Evolutionary conservation across 2,113 vertebrate genomes (phyloP).

Genomic region (Anas platyrhynchos): DNA sequence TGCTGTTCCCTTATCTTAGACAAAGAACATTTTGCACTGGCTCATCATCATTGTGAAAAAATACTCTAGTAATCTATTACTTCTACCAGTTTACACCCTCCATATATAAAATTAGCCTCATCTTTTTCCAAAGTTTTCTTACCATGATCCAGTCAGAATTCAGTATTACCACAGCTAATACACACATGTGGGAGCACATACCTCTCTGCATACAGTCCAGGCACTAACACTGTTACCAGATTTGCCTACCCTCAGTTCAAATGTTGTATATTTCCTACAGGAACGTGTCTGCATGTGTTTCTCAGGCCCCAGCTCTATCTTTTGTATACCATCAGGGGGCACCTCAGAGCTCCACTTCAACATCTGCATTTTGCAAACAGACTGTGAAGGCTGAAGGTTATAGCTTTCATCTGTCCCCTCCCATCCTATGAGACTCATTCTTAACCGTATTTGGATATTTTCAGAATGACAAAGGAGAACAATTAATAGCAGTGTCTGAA

Average conservation of each 20-base stretch:
- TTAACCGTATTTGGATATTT: background rate
- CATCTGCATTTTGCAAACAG: background rate
- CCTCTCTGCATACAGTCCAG: background rate
- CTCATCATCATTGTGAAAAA: background rate
- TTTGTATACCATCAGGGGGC: background rate
- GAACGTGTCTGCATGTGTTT: fast-evolving
- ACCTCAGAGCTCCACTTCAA: background rate
- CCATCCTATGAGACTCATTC: background rate
- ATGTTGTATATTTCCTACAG: background rate
- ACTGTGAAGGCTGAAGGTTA: background rate
- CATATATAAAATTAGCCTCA: background rate
- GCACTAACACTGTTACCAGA: background rate
- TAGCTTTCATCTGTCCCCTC: background rate
- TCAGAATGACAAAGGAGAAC: background rate
- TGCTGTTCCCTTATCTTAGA: background rate
- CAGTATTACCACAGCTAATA: background rate
- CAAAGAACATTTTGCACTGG: background rate
- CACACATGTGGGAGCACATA: background rate
- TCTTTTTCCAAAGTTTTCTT: background rate
- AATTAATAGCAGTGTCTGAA: background rate
- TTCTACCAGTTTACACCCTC: background rate
- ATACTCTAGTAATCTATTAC: background rate
- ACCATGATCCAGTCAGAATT: background rate
- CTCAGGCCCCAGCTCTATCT: background rate
- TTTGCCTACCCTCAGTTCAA: background rate